These are phyloP conservation scores for Crotalus horridus DNA, from an alignment of 2,113 vertebrate species.

Conservation along the genomic window DNA sequence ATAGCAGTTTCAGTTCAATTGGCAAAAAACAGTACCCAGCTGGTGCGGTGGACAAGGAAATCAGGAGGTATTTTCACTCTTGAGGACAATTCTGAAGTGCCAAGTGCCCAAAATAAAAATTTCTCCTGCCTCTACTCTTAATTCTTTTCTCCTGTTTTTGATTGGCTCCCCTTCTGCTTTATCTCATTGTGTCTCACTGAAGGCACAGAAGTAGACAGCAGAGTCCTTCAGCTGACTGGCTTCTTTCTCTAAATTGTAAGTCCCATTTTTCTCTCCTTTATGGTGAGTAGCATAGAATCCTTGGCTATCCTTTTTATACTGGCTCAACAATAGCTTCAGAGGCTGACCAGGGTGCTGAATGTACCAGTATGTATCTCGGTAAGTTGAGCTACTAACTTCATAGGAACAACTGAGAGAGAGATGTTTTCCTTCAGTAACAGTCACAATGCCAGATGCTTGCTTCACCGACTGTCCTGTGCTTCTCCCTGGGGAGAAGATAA, in stretches of 20 bases:
- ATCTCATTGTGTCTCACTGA: conserved; percentile 19
- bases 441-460: conserved; percentile 5
- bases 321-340: conserved; percentile 4
- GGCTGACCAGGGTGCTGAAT: neutral
- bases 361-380: neutral
- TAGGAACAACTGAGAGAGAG: conserved; percentile 24
- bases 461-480: conserved; percentile 29
- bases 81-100: neutral
- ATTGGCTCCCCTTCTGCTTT: accelerated
- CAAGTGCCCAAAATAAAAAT: neutral
- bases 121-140: neutral
- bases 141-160: conserved; percentile 6
- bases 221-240: neutral
- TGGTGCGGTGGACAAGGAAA: neutral
- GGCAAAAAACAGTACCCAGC: neutral
- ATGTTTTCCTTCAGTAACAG: neutral
- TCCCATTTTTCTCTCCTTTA: neutral
- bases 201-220: conserved; percentile 41
- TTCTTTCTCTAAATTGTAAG: conserved; percentile 14
- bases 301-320: neutral
- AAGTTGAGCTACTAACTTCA: neutral
- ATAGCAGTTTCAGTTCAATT: neutral
- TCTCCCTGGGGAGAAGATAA: neutral
- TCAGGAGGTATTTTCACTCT: neutral
- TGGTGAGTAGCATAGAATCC: neutral